Evolutionary conservation across 2,888 invertebrate species (phyloP), one percentile per base, ranked within the genome.

Genomic region (Theretra japonica): DNA sequence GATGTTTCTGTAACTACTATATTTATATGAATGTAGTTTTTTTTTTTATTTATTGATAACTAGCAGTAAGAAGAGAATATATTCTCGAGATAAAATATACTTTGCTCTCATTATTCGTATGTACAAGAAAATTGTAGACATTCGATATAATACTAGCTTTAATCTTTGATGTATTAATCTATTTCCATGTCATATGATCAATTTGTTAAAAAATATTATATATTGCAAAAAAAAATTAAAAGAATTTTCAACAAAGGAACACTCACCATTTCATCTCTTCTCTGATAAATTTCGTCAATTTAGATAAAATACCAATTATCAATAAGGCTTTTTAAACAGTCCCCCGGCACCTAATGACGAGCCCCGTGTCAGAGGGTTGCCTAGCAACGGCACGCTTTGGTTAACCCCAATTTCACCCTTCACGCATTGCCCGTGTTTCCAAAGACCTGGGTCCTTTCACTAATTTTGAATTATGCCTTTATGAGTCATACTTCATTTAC

Each of bases 381-480:
- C 79, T 81, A 76, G 92, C 85, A 84, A 92, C 91, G 85, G 88
- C 92, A 92, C 90, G 92, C 78, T 78, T 81, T 73, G 79, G 72
- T 73, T 81, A 85, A 82, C 82, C 79, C 83, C 84, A 85, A 89
- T 87, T 86, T 85, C 82, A 89, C 87, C 89, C 89, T 83, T 85
- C 87, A 78, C 74, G 69, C 72, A 75, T 70, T 62, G 53, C 30
- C 60, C 60, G 58, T 30, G 33, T 33, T 70, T 25, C 53, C 70
- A 30, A 48, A 65, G 65, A 48, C 65, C 65, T 17, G 48, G 33
- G 41, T 33, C 30, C 33, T 48, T 65, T 60, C 53, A 17, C 33
- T 33, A 28, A 70, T 62, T 70, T 70, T 17, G 53, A 60, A 70
- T 50, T 48, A 28, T 60, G 15, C 48, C 50, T 60, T 65, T 23